Base-by-base conservation (phyloP, 2,113 vertebrate species). In the Anas platyrhynchos region DNA sequence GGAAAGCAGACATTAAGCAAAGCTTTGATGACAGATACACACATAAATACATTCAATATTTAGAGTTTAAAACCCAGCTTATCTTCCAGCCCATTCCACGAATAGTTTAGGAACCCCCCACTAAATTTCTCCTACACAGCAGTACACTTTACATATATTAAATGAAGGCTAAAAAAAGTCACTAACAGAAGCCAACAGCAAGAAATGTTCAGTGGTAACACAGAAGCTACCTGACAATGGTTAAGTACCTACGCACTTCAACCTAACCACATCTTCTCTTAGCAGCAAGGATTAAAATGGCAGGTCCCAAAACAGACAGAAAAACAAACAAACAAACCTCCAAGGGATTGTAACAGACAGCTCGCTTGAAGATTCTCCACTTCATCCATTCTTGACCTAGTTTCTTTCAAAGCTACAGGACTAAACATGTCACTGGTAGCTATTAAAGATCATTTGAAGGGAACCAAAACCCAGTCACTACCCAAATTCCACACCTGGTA, bases 31-130 rank as follows among this genome's bases (percentile, higher is more conserved):
- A 83, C 36, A 58, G 26, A 75, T 31, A 54, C 29, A 90, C 54
- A 95, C 18, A 36, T 55, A 97, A 89, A 95, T 93, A 94, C 46
- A 44, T 84, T 96, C 58, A 78, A 92, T 46, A 89, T 36, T 23
- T 18, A 18, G 46, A 92, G 73, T 94, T 96, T 94, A 96, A 73
- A 97, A 87, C 1, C 48, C 67, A 72, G 75, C 34, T 95, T 84
- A 94, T 92, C 88, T 96, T 97, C 84, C 84, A 96, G 84, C 58
- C 66, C 27, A 61, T 94, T 97, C 93, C 94, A 96, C 94, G 82
- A 86, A 95, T 90, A 93, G 55, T 38, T 48, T 43, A 27, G 58
- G 58, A 71, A 55, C 20, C 61, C 8, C 8, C 81, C 84, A 94
- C 84, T 94, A 91, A 91, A 38, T 55, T 89, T 82, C 72, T 94